Percentiles rank a stretch among this genome's conserved stretches.
Conservation (phyloP, 35 echinoderm and acorn worm genomes). For the Eucidaris tribuloides region DNA sequence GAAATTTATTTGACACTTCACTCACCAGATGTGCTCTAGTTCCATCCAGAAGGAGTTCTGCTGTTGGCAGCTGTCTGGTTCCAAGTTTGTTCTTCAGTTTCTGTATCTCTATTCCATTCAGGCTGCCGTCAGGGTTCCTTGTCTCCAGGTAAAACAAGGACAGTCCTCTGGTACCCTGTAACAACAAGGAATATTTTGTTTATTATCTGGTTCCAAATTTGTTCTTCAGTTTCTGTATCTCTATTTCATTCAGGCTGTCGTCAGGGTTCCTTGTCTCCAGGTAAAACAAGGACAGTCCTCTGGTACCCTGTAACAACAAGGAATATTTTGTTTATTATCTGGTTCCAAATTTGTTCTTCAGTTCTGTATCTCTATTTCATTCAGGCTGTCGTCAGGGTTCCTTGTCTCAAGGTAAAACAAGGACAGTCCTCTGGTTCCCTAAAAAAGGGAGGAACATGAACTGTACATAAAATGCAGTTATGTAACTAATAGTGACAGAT, state of each 20-base stretch:
- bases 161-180: slow-evolving; percentile 74
- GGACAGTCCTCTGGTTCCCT: too few relatives aligned
- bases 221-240: slow-evolving; percentile 91
- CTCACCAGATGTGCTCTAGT: slow-evolving; percentile 75
- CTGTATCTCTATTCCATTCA: slow-evolving; percentile 95
- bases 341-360: too few relatives aligned
- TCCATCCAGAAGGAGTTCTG: slow-evolving; percentile 91
- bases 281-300: slow-evolving; percentile 92
- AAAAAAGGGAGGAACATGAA: too few relatives aligned
- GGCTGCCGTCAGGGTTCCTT: slow-evolving; percentile 59
- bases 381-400: too few relatives aligned
- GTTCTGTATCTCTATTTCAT: too few relatives aligned
- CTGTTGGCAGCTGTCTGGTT: slow-evolving; percentile 81
- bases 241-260: slow-evolving; percentile 83
- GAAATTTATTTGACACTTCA: too few relatives aligned
- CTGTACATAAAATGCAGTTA: too few relatives aligned
- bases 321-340: too few relatives aligned
- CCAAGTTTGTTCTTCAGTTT: slow-evolving; percentile 88
- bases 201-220: slow-evolving; percentile 95
- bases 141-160: slow-evolving; percentile 92
- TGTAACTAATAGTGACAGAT: too few relatives aligned
- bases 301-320: slow-evolving; percentile 59
- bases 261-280: slow-evolving; percentile 76
- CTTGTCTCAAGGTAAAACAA: too few relatives aligned
- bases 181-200: not conserved